Conservation (phyloP, 1,140 invertebrate genomes). For the Drosophila ananassae region DNA sequence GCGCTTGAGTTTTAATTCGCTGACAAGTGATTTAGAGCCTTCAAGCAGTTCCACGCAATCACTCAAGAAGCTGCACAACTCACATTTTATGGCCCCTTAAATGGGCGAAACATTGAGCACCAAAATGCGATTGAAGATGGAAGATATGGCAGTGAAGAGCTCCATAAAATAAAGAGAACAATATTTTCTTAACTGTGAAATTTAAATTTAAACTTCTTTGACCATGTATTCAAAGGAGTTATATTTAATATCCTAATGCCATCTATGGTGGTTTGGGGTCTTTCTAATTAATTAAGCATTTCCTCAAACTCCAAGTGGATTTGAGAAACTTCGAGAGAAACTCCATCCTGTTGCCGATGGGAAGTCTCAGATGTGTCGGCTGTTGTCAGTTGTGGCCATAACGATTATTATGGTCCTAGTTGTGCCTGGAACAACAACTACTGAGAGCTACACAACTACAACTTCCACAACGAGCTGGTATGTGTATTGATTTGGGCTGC, state of each 20-base stretch:
- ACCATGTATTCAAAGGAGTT: background rate
- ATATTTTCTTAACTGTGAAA: background rate
- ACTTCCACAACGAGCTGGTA: slow-evolving; percentile 7
- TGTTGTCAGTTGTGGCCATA: slow-evolving; percentile 45
- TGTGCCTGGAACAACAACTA: slow-evolving; percentile 11
- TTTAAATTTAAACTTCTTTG: background rate
- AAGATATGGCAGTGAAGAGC: background rate
- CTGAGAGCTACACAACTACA: slow-evolving; percentile 11
- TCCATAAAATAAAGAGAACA: background rate
- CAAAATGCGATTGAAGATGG: background rate
- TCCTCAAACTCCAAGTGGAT: slow-evolving; percentile 29
- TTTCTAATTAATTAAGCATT: slow-evolving; percentile 43
- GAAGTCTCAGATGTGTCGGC: slow-evolving; percentile 33
- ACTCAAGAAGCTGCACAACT: slow-evolving; percentile 33
- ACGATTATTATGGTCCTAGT: slow-evolving; percentile 45
- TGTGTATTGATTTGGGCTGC: slow-evolving; percentile 68
- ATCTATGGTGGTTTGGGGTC: background rate
- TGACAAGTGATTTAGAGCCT: slow-evolving; percentile 59
- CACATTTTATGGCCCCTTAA: slow-evolving; percentile 44
- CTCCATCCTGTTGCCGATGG: slow-evolving; percentile 33
- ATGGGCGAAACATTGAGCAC: slow-evolving; percentile 39
- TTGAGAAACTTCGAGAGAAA: slow-evolving; percentile 2
- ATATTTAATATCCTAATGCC: background rate
- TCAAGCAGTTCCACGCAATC: slow-evolving; percentile 36
- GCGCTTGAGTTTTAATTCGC: slow-evolving; percentile 74